Conservation (phyloP, 2,888 invertebrate genomes). For the Archips xylosteana region DNA sequence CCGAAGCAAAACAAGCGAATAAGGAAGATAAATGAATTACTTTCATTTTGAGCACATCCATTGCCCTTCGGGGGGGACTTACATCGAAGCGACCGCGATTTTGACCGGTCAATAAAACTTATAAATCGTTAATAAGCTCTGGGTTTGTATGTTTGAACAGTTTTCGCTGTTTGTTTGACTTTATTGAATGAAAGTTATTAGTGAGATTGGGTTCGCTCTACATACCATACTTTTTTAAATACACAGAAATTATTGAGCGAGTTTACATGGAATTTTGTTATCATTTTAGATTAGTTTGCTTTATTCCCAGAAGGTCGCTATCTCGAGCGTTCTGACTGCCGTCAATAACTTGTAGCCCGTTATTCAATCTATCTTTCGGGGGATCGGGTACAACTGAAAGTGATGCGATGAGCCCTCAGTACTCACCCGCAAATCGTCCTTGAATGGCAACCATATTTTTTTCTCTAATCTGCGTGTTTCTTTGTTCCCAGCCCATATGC, state of each 20-base stretch:
- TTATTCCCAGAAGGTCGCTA: background rate
- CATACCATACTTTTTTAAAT: background rate
- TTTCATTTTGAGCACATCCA: slow-evolving; percentile 65
- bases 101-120: slow-evolving; percentile 29
- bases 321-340: background rate
- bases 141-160: background rate
- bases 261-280: slow-evolving; percentile 1
- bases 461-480: background rate
- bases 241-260: background rate
- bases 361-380: background rate
- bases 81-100: slow-evolving; percentile 15
- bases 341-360: background rate
- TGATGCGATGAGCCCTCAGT: background rate
- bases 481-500: background rate
- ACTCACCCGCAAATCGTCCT: background rate
- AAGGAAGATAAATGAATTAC: slow-evolving; percentile 82
- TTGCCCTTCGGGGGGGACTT: slow-evolving; percentile 46
- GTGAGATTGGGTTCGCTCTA: background rate
- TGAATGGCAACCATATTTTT: background rate
- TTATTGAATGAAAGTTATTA: background rate
- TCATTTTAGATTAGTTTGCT: background rate
- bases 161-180: background rate
- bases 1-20: slow-evolving; percentile 72
- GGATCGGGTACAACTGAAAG: slow-evolving; percentile 2
- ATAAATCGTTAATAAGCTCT: slow-evolving; percentile 21